These are phyloP conservation scores for Dendropsophus ebraccatus DNA, from an alignment of 2,113 vertebrate species.

Conservation along the genomic window DNA sequence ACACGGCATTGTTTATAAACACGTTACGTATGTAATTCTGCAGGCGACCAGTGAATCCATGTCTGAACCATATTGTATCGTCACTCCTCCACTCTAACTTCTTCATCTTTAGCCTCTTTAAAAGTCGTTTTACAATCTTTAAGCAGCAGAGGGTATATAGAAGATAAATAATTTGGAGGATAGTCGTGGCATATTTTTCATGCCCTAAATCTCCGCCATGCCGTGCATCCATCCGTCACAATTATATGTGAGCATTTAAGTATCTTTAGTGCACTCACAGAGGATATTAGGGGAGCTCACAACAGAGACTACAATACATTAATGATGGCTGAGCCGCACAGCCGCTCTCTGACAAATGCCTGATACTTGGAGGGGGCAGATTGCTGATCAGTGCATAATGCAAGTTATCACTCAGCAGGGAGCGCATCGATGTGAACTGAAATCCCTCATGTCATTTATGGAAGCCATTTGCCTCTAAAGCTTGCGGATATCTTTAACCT, in stretches of 20 bases:
- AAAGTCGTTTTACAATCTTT: background rate
- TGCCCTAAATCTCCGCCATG: background rate
- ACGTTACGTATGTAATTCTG: background rate
- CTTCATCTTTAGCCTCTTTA: background rate
- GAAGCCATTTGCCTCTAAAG: background rate
- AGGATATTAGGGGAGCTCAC: constrained; percentile 6
- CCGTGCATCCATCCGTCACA: constrained; percentile 12
- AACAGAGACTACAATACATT: background rate
- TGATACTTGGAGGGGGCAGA: constrained; percentile 8
- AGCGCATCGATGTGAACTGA: constrained; percentile 27
- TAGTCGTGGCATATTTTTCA: background rate
- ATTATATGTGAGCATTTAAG: constrained; percentile 26
- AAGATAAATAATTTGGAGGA: constrained; percentile 16
- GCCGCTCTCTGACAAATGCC: constrained; percentile 27
- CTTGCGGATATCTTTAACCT: background rate
- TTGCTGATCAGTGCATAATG: constrained; percentile 40
- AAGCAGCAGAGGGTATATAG: background rate
- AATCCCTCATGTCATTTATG: constrained; percentile 28
- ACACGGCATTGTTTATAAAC: background rate
- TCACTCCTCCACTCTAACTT: too few relatives aligned
- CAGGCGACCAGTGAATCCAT: too few relatives aligned
- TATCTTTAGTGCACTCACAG: background rate
- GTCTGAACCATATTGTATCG: too few relatives aligned
- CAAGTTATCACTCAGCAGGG: constrained; percentile 47
- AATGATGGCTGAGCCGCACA: constrained; percentile 4